Evolutionary conservation across 2,888 invertebrate species (phyloP).

Genomic region (Pterostichus niger): DNA sequence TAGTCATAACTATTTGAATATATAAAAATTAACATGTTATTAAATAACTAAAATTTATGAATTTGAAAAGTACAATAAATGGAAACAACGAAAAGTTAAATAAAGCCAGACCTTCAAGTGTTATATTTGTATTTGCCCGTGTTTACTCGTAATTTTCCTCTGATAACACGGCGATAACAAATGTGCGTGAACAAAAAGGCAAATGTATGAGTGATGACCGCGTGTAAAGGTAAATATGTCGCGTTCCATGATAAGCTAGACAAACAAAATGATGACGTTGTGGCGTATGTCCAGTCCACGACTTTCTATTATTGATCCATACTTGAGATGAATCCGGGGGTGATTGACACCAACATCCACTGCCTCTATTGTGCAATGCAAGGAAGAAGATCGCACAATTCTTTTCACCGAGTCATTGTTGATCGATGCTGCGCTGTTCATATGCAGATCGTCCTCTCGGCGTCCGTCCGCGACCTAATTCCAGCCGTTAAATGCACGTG

Average conservation of each 20-base stretch:
- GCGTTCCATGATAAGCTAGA: constrained; percentile 27
- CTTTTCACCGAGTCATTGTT: constrained; percentile 41
- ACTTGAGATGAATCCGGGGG: background rate
- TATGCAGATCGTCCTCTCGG: constrained; percentile 40
- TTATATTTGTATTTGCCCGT: constrained; percentile 41
- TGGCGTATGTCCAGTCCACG: background rate
- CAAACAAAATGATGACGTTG: background rate
- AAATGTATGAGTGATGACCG: constrained; percentile 31
- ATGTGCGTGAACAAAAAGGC: constrained; percentile 27
- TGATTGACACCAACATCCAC: background rate
- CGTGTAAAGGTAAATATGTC: constrained; percentile 48
- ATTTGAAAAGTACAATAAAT: too few relatives aligned
- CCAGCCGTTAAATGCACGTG: constrained; percentile 49
- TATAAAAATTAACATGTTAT: too few relatives aligned
- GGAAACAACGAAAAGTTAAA: background rate
- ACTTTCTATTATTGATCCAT: constrained; percentile 24
- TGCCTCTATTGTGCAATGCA: constrained; percentile 2
- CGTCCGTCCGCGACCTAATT: constrained; percentile 54
- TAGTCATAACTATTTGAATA: too few relatives aligned
- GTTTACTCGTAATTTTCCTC: constrained; percentile 41
- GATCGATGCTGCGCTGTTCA: constrained; percentile 40
- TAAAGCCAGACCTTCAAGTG: background rate
- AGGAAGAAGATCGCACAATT: constrained; percentile 3
- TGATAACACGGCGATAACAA: constrained; percentile 52
- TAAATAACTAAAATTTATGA: too few relatives aligned